Evolutionary conservation across 2,888 invertebrate genomes (phyloP), one percentile per base, ranked within the genome.

Genomic region (Urechis unicinctus): DNA sequence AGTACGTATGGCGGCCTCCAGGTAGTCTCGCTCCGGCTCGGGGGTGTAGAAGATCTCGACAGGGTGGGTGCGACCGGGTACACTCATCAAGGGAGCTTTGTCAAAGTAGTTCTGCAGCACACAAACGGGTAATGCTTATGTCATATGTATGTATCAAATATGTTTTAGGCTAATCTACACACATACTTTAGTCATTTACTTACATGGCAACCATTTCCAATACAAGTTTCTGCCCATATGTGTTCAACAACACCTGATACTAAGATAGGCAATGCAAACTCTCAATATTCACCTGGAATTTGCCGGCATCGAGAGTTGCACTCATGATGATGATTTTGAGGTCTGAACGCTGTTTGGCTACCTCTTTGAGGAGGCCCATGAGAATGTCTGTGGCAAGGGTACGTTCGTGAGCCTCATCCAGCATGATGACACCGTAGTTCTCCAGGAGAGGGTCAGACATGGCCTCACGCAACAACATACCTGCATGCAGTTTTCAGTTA

Each of bases 381-480:
- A 99, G 81, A 54, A 99, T 94, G 75, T 99, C 98, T 0, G 98
- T 99, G 0, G 97, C 95, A 43, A 99, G 80, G 0, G 98, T 98
- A 68, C 98, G 85, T 81, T 99, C 98, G 80, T 99, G 98, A 71
- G 98, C 98, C 77, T 99, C 98, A 70, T 99, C 98, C 45, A 99
- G 86, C 53, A 99, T 80, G 42, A 96, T 88, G 2, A 95, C 95
- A 73, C 95, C 88, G 79, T 99, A 99, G 13, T 87, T 86, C 67
- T 97, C 96, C 5, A 99, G 80, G 86, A 97, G 89, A 0, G 98
- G 97, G 78, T 97, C 96, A 0, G 94, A 95, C 98, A 99, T 98
- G 0, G 94, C 97, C 82, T 99, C 98, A 60, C 98, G 83, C 31
- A 99, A 81, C 78, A 99, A 85, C 98, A 99, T 98, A 91, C n/a